Percentiles rank a stretch among this genome's conserved stretches.
Evolutionary conservation across 92 coral and sea anemone genomes (phyloP).

Genomic region (Epizoanthus ramosus): DNA sequence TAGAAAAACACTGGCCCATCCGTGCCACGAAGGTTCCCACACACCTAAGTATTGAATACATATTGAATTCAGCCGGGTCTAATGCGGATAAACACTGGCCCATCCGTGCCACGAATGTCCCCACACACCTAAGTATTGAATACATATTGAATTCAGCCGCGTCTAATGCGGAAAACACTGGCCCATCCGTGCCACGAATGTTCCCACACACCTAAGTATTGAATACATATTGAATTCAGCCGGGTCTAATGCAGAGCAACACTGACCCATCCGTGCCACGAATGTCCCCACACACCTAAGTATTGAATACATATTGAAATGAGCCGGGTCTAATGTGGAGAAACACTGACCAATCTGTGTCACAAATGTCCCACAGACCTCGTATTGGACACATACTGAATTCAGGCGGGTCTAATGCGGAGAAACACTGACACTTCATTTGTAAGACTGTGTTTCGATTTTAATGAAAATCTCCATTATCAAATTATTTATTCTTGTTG

Average conservation of each 20-base stretch:
- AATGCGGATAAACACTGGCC: neutral
- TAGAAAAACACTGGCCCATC: conserved; percentile 98
- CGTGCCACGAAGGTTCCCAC: conserved; percentile 91
- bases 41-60: conserved; percentile 57
- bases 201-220: conserved; percentile 79
- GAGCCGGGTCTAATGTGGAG: conserved; percentile 37
- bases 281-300: neutral
- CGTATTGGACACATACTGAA: neutral
- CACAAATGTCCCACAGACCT: no score
- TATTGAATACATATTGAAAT: no score
- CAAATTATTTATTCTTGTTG: no score
- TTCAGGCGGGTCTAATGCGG: no score
- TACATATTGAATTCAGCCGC: no score
- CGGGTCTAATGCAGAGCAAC: neutral
- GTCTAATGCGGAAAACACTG: conserved; percentile 82
- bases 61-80: neutral
- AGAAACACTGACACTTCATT: no score
- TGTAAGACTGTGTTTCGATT: no score
- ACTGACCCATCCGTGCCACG: neutral
- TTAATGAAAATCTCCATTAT: no score
- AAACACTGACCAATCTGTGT: conserved; percentile 94
- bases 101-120: neutral
- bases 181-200: conserved; percentile 94
- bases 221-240: neutral
- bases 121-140: neutral